Conservation (phyloP, 2,113 vertebrate genomes). For the Entosphenus tridentatus region DNA sequence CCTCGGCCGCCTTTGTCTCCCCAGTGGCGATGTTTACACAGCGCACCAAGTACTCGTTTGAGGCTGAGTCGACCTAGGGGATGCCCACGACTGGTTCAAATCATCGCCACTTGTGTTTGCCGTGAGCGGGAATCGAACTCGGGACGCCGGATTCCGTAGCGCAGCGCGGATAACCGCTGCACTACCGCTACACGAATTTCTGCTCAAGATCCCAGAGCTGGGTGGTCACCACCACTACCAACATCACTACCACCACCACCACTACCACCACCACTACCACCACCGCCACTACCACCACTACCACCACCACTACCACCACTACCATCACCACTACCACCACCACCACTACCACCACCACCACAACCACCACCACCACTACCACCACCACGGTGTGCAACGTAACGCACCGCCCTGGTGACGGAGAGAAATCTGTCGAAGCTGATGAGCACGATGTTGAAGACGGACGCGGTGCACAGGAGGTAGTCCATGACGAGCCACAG, state of each 20-base stretch:
- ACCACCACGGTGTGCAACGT: not conserved
- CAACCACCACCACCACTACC: not conserved
- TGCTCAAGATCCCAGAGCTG: too few species aligned
- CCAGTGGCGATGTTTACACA: too few species aligned
- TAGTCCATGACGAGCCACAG: conserved; percentile 54
- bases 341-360: not conserved
- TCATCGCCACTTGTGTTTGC: too few species aligned
- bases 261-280: not conserved
- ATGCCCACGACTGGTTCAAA: too few species aligned
- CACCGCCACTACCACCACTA: not conserved
- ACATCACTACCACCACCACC: not conserved
- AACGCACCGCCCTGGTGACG: conserved; percentile 61
- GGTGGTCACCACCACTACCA: too few species aligned
- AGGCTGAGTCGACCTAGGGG: too few species aligned
- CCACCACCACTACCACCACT: not conserved
- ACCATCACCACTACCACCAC: not conserved
- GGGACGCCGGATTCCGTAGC: too few species aligned
- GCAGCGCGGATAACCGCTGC: too few species aligned
- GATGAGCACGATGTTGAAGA: conserved; percentile 63
- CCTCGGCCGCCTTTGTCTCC: too few species aligned
- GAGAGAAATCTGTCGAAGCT: conserved; percentile 65
- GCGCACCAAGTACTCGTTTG: too few species aligned
- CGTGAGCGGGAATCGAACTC: too few species aligned
- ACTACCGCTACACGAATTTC: too few species aligned
- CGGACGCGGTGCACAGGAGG: conserved; percentile 47